Base-by-base conservation (phyloP, 2,113 vertebrate species). In the Coracopsis vasa region DNA sequence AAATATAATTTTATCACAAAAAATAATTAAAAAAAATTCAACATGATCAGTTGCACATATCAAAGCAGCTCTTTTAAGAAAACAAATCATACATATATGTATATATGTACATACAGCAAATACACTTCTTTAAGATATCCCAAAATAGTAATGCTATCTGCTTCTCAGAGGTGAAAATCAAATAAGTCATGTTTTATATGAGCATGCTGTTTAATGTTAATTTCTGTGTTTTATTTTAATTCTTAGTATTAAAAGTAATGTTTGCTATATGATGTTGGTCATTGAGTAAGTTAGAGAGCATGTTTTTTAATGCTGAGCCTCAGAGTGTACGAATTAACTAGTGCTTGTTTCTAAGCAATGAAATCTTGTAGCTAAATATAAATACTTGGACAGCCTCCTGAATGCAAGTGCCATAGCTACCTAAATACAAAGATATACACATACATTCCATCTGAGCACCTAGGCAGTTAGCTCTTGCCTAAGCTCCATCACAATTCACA, bases 351-450 rank as follows among this genome's bases (percentile, higher is more conserved):
- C 69, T 78, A 86, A 91, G n/a, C 31, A 64, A 71, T 70, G 25
- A 71, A 70, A 81, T 91, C 23, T 84, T 45, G 11, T 39, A 70
- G 37, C 37, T 86, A 86, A 79, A 70, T 83, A 88, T 47, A 94
- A 80, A 90, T 74, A 71, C 50, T 86, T 86, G 70, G 79, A 33
- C 33, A 80, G 54, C 4, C 9, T 80, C 72, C 53, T 47, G 53
- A 61, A 42, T 41, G 23, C 12, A 73, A 80, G 51, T 65, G 62
- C 28, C 45, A 33, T 11, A 48, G 27, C 74, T 86, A 35, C 41
- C 56, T 53, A n/a, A 58, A 45, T 42, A 31, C 15, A 41, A 56
- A 16, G 28, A 50, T 17, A 71, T 11, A 50, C 23, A 44, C 13
- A 20, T n/a, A 18, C n/a, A 39, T 24, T 87, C 25, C 23, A 11